phyloP scores from a whole-genome alignment of 2,797 vertebrate species.

The Epinephelus awoara region DNA sequence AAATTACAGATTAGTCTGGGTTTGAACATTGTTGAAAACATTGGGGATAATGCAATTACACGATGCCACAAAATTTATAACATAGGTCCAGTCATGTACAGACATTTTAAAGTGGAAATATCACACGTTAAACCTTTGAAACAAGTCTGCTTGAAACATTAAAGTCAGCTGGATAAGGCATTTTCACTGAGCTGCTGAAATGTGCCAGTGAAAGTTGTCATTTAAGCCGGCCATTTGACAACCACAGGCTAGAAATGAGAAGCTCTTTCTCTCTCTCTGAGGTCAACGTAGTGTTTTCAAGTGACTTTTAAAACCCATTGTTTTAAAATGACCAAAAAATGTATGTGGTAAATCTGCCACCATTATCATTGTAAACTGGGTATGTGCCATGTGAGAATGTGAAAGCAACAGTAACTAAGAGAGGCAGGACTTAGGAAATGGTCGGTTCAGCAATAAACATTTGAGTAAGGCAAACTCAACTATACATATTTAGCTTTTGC shows the following conservation, averaged over 20 bases:
- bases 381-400: neutral
- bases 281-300: neutral
- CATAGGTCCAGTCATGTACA: too few relatives aligned
- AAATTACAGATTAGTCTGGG: too few relatives aligned
- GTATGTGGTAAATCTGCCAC: neutral
- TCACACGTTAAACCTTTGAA: neutral
- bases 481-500: conserved; percentile 6
- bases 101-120: too few relatives aligned
- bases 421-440: neutral
- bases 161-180: neutral
- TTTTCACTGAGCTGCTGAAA: neutral
- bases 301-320: neutral
- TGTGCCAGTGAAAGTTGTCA: neutral
- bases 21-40: too few relatives aligned
- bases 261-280: neutral
- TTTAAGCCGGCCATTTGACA: neutral
- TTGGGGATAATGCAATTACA: too few relatives aligned
- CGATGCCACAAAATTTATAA: too few relatives aligned
- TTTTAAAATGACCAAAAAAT: neutral
- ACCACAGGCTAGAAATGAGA: neutral
- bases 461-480: neutral
- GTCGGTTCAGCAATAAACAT: conserved; percentile 4
- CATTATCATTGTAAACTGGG: neutral
- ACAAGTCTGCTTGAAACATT: neutral
- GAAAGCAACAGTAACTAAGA: neutral